These are phyloP conservation scores for Drosophila virilis DNA, from an alignment of 1,140 invertebrate genomes.

Conservation along the genomic window DNA sequence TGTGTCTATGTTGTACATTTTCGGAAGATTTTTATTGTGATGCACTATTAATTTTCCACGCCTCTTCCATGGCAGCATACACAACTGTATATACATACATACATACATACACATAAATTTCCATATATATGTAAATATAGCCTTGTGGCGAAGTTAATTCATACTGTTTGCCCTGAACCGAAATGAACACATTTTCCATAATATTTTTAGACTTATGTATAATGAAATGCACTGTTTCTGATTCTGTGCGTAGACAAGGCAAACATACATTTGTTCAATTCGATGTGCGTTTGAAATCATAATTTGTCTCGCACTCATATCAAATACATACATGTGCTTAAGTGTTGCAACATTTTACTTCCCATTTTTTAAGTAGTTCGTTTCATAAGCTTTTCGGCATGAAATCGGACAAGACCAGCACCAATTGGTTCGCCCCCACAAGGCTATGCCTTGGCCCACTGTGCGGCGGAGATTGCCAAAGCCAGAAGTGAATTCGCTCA, in stretches of 20 bases:
- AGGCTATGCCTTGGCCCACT: constrained; percentile 48
- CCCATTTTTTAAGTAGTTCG: constrained; percentile 24
- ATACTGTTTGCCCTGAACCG: constrained; percentile 24
- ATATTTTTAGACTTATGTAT: constrained; percentile 41
- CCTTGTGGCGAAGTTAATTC: constrained; percentile 42
- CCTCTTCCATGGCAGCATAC: background rate
- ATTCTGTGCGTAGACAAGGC: constrained; percentile 24
- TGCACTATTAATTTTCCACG: constrained; percentile 10
- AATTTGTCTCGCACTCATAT: constrained; percentile 34
- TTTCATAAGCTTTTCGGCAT: constrained; percentile 16
- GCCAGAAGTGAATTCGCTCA: constrained; percentile 42
- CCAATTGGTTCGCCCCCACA: constrained; percentile 20
- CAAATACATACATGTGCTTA: constrained; percentile 1
- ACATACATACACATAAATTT: background rate
- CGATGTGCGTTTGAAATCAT: constrained; percentile 39
- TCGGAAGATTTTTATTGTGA: constrained; percentile 26
- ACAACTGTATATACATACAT: background rate
- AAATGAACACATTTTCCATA: constrained; percentile 8
- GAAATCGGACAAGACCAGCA: constrained; percentile 12
- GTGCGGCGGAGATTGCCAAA: constrained; percentile 36
- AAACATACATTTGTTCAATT: constrained; percentile 20
- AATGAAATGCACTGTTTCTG: constrained; percentile 26
- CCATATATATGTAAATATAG: constrained; percentile 13
- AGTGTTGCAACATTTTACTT: constrained; percentile 23
- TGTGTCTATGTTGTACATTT: constrained; percentile 8